Percentiles rank a stretch among this genome's conserved stretches.
Conservation (phyloP, 2,888 invertebrate species). For the Meteorus cinctellus region DNA sequence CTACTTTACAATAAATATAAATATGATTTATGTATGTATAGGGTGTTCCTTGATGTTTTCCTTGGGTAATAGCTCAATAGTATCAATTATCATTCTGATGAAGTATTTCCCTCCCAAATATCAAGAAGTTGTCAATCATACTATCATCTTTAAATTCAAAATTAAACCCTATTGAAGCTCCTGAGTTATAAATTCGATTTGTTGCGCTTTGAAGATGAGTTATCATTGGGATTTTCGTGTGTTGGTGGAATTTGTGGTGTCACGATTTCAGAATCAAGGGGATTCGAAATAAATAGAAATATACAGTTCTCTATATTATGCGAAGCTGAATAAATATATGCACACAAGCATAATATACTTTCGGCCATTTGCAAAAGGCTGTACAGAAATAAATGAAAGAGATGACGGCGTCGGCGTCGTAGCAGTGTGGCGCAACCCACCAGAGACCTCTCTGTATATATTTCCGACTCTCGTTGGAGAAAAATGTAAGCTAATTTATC, state of each 20-base stretch:
- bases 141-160: no score
- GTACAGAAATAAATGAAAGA: background rate
- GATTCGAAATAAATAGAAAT: no score
- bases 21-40: slow-evolving; percentile 16
- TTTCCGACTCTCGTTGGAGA: slow-evolving; percentile 41
- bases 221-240: no score
- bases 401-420: slow-evolving; percentile 2
- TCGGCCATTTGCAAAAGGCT: slow-evolving; percentile 39
- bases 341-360: background rate
- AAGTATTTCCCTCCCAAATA: no score
- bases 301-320: slow-evolving; percentile 13
- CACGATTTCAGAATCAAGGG: no score
- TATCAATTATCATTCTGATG: no score
- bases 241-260: no score
- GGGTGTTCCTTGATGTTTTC: background rate
- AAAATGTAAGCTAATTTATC: slow-evolving; percentile 67
- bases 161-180: no score
- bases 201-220: no score
- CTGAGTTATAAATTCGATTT: no score
- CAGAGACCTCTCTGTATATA: slow-evolving; percentile 46
- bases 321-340: slow-evolving; percentile 21
- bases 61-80: no score
- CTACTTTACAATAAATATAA: slow-evolving; percentile 47
- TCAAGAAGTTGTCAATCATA: no score
- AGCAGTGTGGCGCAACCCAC: slow-evolving; percentile 40